These are phyloP conservation scores for Cacatua alba DNA, from an alignment of 2,113 vertebrate genomes.

Conservation along the genomic window DNA sequence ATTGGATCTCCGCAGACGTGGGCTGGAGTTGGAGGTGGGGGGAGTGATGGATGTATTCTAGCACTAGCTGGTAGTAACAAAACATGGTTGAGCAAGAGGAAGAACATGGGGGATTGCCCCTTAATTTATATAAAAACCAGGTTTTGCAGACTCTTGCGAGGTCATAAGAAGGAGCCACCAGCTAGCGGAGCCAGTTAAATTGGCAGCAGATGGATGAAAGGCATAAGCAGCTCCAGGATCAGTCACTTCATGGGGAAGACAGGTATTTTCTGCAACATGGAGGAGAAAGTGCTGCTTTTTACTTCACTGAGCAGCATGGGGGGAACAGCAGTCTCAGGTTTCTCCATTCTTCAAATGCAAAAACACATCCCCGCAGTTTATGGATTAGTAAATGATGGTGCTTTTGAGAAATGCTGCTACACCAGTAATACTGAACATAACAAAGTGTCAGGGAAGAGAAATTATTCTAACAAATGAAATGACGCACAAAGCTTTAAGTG, in stretches of 20 bases:
- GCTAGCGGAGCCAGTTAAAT: constrained; percentile 10
- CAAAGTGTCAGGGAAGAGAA: not conserved
- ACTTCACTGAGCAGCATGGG: not conserved
- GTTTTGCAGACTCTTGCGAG: constrained; percentile 37
- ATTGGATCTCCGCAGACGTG: not conserved
- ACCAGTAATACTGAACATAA: not conserved
- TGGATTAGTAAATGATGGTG: constrained; percentile 1
- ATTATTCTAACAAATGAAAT: constrained; percentile 19
- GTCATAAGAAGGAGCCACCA: not conserved
- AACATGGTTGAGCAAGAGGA: constrained; percentile 5
- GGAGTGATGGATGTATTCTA: not conserved
- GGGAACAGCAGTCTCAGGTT: not conserved
- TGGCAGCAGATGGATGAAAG: constrained; percentile 49
- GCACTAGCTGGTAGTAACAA: constrained; percentile 10
- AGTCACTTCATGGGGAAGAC: not conserved
- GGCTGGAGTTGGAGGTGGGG: not conserved
- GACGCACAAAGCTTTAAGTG: not conserved
- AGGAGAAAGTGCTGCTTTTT: not conserved
- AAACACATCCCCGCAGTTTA: not conserved
- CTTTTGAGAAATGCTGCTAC: not conserved
- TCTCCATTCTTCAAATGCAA: not conserved
- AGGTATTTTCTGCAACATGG: constrained; percentile 13
- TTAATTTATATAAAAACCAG: constrained; percentile 42
- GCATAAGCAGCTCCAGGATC: not conserved
- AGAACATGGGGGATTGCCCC: not conserved